Evolutionary conservation across 2,113 vertebrate genomes (phyloP).

Genomic region (Laticauda colubrina): DNA sequence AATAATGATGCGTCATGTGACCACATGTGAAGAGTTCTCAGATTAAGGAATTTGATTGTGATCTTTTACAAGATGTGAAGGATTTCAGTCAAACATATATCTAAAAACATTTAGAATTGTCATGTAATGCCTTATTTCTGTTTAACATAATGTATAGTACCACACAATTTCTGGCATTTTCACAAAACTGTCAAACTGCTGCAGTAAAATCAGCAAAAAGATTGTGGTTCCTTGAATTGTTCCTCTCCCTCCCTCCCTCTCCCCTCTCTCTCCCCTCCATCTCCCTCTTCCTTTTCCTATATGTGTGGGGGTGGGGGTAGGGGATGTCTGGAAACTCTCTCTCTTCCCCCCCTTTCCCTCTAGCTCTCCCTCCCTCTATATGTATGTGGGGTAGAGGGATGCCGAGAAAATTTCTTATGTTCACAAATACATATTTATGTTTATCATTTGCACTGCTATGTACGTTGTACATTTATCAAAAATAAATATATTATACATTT

Average conservation of each 20-base stretch:
- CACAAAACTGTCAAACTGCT: background rate
- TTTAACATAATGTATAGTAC: background rate
- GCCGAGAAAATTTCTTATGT: background rate
- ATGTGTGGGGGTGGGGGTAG: no score
- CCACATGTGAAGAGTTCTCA: no score
- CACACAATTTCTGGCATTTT: background rate
- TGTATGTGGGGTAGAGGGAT: no score
- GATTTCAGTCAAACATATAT: background rate
- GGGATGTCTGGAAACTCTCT: no score
- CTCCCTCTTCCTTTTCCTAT: background rate
- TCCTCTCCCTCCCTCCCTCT: no score
- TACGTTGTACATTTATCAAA: background rate
- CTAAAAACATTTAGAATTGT: background rate
- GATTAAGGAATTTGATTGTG: background rate
- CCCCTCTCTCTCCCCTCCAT: no score
- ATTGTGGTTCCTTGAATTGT: background rate
- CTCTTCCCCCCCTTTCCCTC: no score
- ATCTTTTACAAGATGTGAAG: background rate
- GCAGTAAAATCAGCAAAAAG: background rate
- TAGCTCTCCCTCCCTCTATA: background rate
- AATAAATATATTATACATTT: background rate
- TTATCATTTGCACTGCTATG: background rate
- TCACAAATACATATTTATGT: background rate
- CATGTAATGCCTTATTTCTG: background rate
- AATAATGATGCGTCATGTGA: no score